Evolutionary conservation across 1,140 invertebrate species (phyloP), one percentile per base, ranked within the genome.

Genomic region (Andricus grossulariae): DNA sequence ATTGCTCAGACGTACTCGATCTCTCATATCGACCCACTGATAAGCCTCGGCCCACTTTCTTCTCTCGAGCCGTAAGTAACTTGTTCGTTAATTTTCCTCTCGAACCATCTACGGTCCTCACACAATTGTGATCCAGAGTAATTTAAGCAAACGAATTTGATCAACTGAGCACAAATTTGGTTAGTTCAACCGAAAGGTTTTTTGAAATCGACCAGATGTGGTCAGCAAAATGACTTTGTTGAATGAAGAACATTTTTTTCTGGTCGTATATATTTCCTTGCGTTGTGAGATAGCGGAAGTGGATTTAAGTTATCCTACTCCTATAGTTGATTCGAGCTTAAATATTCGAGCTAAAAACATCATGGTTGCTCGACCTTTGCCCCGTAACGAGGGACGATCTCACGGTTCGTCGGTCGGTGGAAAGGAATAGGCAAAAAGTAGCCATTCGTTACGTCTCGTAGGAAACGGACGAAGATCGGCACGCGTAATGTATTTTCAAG

Each of bases 401-500:
- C 75, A 66, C 21, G 72, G 54, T 75, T 82, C 57, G 74, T 82
- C 77, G 45, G 66, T 50, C 21, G 25, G 39, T 21, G 21, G 18
- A 16, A 52, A 15, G 18, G 21, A 66, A 15, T 39, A 52, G 74
- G 21, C 52, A 49, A 82, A 80, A 78, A 81, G 50, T 52, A 3
- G 13, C 50, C 55, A 57, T 75, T 74, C 80, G 80, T 79, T 80
- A 81, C 60, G 77, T 71, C 50, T 71, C 60, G 45, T 74, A 60
- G 70, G 71, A 78, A 75, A 81, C 55, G 50, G 50, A 81, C 55
- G 50, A 45, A 76, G 83, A 54, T 57, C 71, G 79, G 45, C 73
- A 73, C 76, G 82, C 78, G 80, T 82, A 76, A 81, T 75, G 71
- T 80, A 75, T 86, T 86, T 86, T 86, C 84, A 73, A 66, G 71